These are phyloP conservation scores for Trichopria drosophilae DNA, from an alignment of 2,888 invertebrate genomes.

Conservation along the genomic window DNA sequence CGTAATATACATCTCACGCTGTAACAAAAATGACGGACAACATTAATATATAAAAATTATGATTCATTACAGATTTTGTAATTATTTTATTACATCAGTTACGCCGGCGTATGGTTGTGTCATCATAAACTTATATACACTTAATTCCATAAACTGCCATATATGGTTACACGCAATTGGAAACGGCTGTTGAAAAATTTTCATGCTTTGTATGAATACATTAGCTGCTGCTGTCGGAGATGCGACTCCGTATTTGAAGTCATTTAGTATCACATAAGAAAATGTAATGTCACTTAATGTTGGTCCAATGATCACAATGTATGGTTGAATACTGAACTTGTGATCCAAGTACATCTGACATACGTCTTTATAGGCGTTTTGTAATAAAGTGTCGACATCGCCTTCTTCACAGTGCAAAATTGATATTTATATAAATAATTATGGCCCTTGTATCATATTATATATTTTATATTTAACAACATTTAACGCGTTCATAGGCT, in stretches of 20 bases:
- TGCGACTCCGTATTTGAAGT: constrained; percentile 20
- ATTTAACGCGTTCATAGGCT: no score
- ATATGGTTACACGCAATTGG: constrained; percentile 20
- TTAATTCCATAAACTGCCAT: constrained; percentile 29
- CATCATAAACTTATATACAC: constrained; percentile 13
- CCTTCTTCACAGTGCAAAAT: no score
- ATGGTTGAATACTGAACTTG: constrained; percentile 24
- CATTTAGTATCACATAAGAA: constrained; percentile 12
- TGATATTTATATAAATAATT: no score
- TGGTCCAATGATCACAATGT: constrained; percentile 23
- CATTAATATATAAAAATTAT: no score
- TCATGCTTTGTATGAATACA: constrained; percentile 22
- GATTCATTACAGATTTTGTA: not conserved
- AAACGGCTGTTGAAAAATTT: constrained; percentile 20
- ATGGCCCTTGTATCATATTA: no score
- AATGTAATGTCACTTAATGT: constrained; percentile 20
- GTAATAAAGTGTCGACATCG: no score
- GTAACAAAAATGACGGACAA: not conserved
- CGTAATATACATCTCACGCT: no score
- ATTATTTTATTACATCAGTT: constrained; percentile 13
- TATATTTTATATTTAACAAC: no score
- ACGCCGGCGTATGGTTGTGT: constrained; percentile 11
- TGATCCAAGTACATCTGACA: constrained; percentile 13
- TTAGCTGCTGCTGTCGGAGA: constrained; percentile 13
- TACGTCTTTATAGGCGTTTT: constrained; percentile 3